Evolutionary conservation across 1,140 invertebrate genomes (phyloP).

Genomic region (Trachelipus rathkii): DNA sequence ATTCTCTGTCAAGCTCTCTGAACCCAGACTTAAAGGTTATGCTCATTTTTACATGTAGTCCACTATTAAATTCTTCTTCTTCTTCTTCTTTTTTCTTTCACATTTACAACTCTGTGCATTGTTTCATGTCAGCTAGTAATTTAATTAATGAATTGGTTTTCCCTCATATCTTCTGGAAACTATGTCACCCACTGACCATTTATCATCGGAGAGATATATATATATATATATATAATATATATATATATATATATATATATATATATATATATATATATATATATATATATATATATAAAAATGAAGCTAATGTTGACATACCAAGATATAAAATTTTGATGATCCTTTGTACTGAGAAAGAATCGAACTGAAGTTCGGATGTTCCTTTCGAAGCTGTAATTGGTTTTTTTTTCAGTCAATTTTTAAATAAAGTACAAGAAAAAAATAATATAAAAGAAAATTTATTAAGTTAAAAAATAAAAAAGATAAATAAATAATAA

Average conservation of each 20-base stretch:
- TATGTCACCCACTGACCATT: too few species aligned
- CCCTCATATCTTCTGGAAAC: too few species aligned
- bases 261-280: constrained; percentile 17
- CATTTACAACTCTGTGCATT: too few species aligned
- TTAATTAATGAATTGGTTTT: too few species aligned
- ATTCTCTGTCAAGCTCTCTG: too few species aligned
- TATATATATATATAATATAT: constrained; percentile 2
- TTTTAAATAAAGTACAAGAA: too few species aligned
- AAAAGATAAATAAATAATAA: neutral
- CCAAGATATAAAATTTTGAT: neutral
- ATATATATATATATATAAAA: constrained; percentile 2
- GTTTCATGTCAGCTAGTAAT: too few species aligned
- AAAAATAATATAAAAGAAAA: neutral
- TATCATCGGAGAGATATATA: too few species aligned
- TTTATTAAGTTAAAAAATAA: neutral
- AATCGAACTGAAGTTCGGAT: neutral
- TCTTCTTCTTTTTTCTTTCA: too few species aligned
- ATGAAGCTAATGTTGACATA: neutral
- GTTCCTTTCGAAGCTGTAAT: neutral
- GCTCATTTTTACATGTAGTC: too few species aligned
- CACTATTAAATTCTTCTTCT: too few species aligned
- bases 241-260: constrained; percentile 26
- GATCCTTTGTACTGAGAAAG: constrained; percentile 53
- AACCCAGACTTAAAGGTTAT: too few species aligned
- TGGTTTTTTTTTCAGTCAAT: neutral